Percentiles rank a stretch among this genome's conserved stretches.
These are phyloP conservation scores for Cyanocitta stelleri DNA, from an alignment of 2,113 vertebrate genomes.

Conservation along the genomic window DNA sequence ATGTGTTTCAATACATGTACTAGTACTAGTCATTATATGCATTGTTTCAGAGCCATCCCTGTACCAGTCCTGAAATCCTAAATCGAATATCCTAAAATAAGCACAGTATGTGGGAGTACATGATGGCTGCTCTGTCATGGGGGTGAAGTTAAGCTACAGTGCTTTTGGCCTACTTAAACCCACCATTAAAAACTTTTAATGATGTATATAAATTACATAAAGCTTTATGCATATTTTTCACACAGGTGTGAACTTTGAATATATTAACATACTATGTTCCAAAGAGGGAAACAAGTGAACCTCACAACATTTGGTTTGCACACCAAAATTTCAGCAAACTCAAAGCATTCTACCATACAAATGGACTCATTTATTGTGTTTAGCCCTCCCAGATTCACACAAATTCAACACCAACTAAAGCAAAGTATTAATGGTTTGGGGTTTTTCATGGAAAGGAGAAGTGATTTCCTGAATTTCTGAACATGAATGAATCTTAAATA, in stretches of 20 bases:
- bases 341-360: not conserved
- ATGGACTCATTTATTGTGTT: not conserved
- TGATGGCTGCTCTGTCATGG: not conserved
- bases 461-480: not conserved
- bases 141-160: not conserved
- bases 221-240: not conserved
- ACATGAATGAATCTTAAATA: not conserved
- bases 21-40: not conserved
- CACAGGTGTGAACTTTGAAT: not conserved
- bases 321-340: not conserved
- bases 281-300: not conserved
- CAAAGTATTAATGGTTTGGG: not conserved
- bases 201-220: not conserved
- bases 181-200: not conserved
- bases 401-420: not conserved
- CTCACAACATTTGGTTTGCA: not conserved
- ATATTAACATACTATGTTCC: not conserved
- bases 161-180: not conserved
- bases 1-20: not conserved
- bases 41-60: not conserved
- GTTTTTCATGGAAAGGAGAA: not conserved
- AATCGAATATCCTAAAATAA: not conserved
- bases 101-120: not conserved
- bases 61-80: not conserved
- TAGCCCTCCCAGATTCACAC: not conserved